A percentile compares a stretch with the other conserved stretches of the same genome.
phyloP scores from a whole-genome alignment of 1,140 invertebrate genomes.

The Drosophila gunungcola region DNA sequence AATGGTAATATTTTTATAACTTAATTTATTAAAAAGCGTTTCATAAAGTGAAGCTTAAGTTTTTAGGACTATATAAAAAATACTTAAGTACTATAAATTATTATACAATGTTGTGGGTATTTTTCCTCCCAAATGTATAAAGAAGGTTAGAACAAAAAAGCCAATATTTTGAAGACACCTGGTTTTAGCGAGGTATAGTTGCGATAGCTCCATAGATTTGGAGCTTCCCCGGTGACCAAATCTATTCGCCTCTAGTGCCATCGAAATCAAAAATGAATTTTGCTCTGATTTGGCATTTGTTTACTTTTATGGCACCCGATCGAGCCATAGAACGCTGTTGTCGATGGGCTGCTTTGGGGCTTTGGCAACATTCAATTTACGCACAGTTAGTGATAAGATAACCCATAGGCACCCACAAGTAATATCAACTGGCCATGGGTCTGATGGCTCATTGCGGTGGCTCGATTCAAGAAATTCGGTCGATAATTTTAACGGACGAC shows the following conservation, averaged over 20 bases:
- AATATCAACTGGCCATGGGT: constrained; percentile 43
- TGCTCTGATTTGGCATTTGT: constrained; percentile 44
- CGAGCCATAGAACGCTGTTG: constrained; percentile 27
- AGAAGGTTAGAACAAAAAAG: no score
- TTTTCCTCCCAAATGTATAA: no score
- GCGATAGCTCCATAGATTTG: not conserved
- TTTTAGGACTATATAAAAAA: no score
- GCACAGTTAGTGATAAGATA: constrained; percentile 66
- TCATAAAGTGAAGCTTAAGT: no score
- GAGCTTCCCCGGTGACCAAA: not conserved
- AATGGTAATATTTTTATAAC: no score
- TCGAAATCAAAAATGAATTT: constrained; percentile 48
- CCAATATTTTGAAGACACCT: no score
- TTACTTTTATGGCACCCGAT: constrained; percentile 39
- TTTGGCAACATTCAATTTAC: constrained; percentile 74
- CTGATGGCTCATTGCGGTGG: constrained; percentile 45
- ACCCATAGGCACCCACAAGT: constrained; percentile 19
- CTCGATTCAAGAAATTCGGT: constrained; percentile 43
- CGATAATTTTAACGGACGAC: constrained; percentile 31
- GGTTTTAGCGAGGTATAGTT: not conserved
- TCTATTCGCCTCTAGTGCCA: not conserved
- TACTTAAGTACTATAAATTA: no score
- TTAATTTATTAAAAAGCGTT: no score
- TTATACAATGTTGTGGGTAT: no score
- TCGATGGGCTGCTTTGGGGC: constrained; percentile 25